Evolutionary conservation across 2,113 vertebrate genomes (phyloP).

Genomic region (Hydrochoerus hydrochaeris): DNA sequence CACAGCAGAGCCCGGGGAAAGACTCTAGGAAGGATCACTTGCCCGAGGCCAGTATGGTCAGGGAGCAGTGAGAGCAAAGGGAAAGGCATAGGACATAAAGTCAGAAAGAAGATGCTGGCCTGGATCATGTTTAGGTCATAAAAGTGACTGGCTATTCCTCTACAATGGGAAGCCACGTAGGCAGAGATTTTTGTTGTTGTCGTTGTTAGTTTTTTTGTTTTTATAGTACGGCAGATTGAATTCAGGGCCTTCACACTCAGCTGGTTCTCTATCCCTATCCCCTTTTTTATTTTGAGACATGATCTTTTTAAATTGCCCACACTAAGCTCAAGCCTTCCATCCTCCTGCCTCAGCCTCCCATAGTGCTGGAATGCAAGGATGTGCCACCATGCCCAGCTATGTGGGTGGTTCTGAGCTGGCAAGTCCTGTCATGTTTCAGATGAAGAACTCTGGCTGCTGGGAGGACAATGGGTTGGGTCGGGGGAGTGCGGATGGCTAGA

Average conservation of each 20-base stretch:
- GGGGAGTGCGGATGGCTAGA: rapidly evolving
- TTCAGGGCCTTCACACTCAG: neutral
- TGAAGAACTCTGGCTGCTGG: rapidly evolving
- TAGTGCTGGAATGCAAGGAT: neutral
- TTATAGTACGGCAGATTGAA: neutral
- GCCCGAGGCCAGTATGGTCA: neutral
- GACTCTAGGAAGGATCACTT: neutral
- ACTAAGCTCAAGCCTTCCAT: neutral
- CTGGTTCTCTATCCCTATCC: neutral
- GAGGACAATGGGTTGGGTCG: neutral
- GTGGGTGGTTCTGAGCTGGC: neutral
- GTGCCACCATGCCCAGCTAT: neutral
- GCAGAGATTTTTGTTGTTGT: neutral
- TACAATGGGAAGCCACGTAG: neutral
- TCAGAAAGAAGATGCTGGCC: too few species aligned
- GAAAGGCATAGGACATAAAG: neutral
- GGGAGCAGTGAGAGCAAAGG: rapidly evolving
- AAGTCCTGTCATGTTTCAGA: neutral
- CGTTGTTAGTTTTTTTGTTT: neutral
- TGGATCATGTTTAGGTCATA: rapidly evolving
- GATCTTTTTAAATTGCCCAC: neutral
- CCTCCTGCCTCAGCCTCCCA: neutral
- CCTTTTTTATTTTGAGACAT: neutral
- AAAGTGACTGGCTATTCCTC: neutral
- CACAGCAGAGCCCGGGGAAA: neutral